These are phyloP conservation scores for Trichonephila clavipes DNA, from an alignment of 1,140 invertebrate genomes.

Conservation along the genomic window DNA sequence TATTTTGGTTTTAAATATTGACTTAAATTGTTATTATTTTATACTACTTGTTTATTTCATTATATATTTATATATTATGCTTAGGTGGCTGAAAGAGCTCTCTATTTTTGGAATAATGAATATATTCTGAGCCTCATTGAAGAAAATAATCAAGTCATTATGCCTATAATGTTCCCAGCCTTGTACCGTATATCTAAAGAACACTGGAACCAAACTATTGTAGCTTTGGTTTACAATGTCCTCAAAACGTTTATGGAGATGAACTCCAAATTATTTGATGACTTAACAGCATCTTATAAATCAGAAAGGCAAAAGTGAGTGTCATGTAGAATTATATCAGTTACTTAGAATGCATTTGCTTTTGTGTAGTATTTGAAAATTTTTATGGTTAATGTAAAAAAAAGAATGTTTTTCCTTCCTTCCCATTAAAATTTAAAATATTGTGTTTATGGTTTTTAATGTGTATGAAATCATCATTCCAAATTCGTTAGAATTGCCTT, in stretches of 20 bases:
- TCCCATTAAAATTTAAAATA: no score
- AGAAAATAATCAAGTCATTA: slow-evolving; percentile 88
- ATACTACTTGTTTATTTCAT: no score
- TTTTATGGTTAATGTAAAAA: no score
- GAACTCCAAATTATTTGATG: slow-evolving; percentile 99
- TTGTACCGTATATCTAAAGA: slow-evolving; percentile 98
- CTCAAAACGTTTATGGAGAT: slow-evolving; percentile 99
- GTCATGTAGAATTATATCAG: neutral
- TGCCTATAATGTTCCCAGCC: slow-evolving; percentile 96
- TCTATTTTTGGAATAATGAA: slow-evolving; percentile 99
- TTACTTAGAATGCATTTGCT: neutral
- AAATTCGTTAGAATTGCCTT: no score
- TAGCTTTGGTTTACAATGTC: slow-evolving; percentile 99
- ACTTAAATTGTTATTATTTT: no score
- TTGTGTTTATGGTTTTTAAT: no score
- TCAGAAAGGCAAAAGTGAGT: slow-evolving; percentile 79
- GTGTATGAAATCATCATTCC: no score
- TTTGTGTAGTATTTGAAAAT: neutral
- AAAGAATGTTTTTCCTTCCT: no score
- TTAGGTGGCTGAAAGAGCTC: slow-evolving; percentile 97
- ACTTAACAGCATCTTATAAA: slow-evolving; percentile 81
- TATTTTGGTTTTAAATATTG: no score
- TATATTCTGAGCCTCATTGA: slow-evolving; percentile 98
- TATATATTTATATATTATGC: neutral
- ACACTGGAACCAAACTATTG: slow-evolving; percentile 99